Percentiles rank a stretch among this genome's conserved stretches.
Evolutionary conservation across 2,797 vertebrate genomes (phyloP).

Genomic region (Malurus splendens): DNA sequence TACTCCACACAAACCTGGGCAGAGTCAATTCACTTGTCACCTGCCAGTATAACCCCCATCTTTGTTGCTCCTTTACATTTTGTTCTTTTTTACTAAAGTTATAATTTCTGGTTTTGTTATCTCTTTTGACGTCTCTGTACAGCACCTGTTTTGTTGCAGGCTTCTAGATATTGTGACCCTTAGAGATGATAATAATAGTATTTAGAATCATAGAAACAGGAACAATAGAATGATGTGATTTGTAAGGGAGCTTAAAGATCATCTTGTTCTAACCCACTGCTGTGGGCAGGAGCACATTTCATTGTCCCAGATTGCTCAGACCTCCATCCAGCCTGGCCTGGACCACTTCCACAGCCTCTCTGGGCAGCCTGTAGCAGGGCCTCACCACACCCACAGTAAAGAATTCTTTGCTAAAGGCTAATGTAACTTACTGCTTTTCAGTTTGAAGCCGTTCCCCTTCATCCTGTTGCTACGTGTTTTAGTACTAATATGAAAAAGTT

Average conservation of each 20-base stretch:
- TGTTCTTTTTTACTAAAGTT: neutral
- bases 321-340: neutral
- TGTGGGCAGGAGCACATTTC: neutral
- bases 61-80: neutral
- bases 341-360: neutral
- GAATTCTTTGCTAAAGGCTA: neutral
- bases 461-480: neutral
- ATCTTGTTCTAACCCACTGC: fast-evolving
- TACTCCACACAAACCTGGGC: neutral
- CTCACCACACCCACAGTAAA: neutral
- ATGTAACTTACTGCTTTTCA: too few relatives aligned
- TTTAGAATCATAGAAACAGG: neutral
- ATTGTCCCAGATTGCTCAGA: neutral
- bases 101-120: neutral
- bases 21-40: neutral
- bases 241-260: neutral
- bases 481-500: neutral
- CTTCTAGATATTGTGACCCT: neutral
- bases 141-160: neutral
- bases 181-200: neutral
- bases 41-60: neutral
- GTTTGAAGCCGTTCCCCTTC: neutral
- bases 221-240: neutral
- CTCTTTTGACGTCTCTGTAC: neutral
- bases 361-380: neutral